Conservation (phyloP, 1,140 invertebrate genomes). For the Leguminivora glycinivorella region DNA sequence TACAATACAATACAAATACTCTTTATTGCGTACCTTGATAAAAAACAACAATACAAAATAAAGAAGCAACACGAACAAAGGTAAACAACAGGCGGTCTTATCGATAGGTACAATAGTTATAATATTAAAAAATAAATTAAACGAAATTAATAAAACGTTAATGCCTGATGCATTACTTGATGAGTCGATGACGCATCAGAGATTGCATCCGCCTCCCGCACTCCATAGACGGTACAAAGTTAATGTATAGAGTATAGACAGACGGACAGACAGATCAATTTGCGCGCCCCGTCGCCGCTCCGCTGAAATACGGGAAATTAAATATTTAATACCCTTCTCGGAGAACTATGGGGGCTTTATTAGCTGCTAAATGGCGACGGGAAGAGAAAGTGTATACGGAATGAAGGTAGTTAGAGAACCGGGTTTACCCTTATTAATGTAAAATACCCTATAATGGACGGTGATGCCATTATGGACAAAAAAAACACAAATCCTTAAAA, state of each 20-base stretch:
- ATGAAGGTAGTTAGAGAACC: not conserved
- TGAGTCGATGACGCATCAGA: not conserved
- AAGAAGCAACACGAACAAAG: no score
- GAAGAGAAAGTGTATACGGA: not conserved
- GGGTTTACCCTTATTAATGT: not conserved
- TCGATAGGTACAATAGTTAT: no score
- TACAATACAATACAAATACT: no score
- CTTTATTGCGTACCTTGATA: no score
- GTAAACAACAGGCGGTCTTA: no score
- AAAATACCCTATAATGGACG: no score
- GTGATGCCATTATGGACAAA: no score
- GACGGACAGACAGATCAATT: slow-evolving; percentile 47
- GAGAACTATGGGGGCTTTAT: slow-evolving; percentile 40
- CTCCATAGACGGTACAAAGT: slow-evolving; percentile 3
- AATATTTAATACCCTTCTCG: slow-evolving; percentile 58
- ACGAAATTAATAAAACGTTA: no score
- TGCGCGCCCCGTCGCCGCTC: slow-evolving; percentile 36
- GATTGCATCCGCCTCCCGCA: not conserved
- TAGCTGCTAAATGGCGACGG: not conserved
- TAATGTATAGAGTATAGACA: slow-evolving; percentile 33
- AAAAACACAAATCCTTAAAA: no score
- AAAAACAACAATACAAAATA: no score
- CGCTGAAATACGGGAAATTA: slow-evolving; percentile 55
- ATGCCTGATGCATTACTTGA: not conserved
- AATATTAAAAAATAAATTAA: no score